Base-by-base conservation (phyloP, 2,888 invertebrate species). In the Alsophila aescularia region DNA sequence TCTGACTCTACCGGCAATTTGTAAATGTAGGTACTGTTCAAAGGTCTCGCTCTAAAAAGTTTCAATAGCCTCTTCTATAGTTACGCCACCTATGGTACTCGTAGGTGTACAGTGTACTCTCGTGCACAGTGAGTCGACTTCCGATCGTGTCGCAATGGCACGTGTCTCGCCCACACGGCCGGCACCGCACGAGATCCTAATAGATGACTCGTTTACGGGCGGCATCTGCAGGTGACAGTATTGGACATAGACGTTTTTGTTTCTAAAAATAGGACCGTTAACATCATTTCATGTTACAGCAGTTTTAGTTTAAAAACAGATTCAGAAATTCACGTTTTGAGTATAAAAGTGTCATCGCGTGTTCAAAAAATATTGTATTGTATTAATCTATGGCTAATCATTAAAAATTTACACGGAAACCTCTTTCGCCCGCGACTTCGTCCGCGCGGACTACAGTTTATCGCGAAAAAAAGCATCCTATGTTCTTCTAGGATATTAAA, bases 141-240 rank as follows among this genome's bases (percentile, higher is more conserved):
- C 81, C 81, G 75, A 78, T 62, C 67, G 64, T 83, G 77, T 71
- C 75, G 81, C 75, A 82, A 81, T 66, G 63, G 66, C 75, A 75
- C 71, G 74, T 75, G 75, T 66, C 49, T 50, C 64, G 60, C 73
- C 68, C 70, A 72, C 67, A 50, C 55, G 60, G 56, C 54, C 58
- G 64, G 72, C 49, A 36, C 42, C 52, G 52, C 72, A 65, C 67
- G 64, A 68, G 66, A 67, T 12, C 40, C 57, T 64, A 70, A 62
- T 60, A 51, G 55, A 51, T 51, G 45, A 51, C 55, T 44, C 35
- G 50, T 24, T 40, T 35, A 41, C 55, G 35, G 45, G 12, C 45
- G 45, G 24, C 24, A 24, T 24, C 27, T 44, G 54, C 48, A 49
- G 55, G 55, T 56, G 55, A 51, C 52, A 49, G 31, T 52, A 47